Base-by-base conservation (phyloP, 2,797 vertebrate species). In the Pseudochirops corinnae region DNA sequence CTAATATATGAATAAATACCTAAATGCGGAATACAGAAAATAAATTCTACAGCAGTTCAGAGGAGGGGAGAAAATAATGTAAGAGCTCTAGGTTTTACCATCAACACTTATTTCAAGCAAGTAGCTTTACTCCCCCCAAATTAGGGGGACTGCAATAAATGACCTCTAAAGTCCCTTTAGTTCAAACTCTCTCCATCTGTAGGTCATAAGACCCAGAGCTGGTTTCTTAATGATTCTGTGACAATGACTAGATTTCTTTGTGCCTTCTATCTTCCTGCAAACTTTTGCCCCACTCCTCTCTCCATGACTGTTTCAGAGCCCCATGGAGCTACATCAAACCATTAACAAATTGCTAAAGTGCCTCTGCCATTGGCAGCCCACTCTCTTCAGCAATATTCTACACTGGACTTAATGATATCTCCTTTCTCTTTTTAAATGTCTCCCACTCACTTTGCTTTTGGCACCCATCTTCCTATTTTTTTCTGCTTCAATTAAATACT, bases 401-500 rank as follows among this genome's bases (percentile, higher is more conserved):
- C 57, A 52, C 11, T 3, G 7, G 16, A 56, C 10, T 60, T 87
- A 56, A 55, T 31, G 28, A 56, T 87, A 57, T 67, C 82, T 94
- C 13, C 55, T 90, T 91, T 31, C 50, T 92, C 24, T 95, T 91
- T 95, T 91, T 92, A 93, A 91, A 12, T 91, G 1, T 94, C 9
- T 95, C 46, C 7, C 24, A 90, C 50, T 93, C 39, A 56, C 90
- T 92, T 91, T 91, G 29, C 10, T 90, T 94, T 24, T 93, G 50
- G 33, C 29, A 90, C 56, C 46, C 91, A 56, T 93, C 56, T 62
- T 91, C 39, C 24, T 46, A 1, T 39, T 92, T 90, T 56, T 91
- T 96, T 96, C 52, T 92, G 29, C 90, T 91, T n/a, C 53, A 91
- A 55, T 74, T 74, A 95, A 60, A 94, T 13, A 24, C 46, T 62